Conservation (phyloP, 2,888 invertebrate genomes). For the Amblyjoppa fuscipennis region DNA sequence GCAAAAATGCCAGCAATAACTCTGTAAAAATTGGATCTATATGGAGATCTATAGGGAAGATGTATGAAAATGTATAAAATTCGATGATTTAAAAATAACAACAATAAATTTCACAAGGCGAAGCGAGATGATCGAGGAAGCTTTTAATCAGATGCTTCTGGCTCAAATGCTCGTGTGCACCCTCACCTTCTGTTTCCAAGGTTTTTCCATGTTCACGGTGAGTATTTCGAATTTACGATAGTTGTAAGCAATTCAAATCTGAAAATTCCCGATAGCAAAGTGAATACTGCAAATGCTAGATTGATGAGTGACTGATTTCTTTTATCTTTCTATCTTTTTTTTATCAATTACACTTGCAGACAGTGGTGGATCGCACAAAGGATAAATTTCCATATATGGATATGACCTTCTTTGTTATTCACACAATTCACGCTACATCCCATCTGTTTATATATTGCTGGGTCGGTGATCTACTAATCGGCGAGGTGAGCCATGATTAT, state of each 20-base stretch:
- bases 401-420: slow-evolving; percentile 62
- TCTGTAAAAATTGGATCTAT: not conserved
- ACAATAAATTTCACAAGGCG: slow-evolving; percentile 51
- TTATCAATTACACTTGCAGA: slow-evolving; percentile 33
- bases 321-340: too few relatives aligned
- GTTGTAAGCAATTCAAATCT: not conserved
- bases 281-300: too few relatives aligned
- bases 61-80: not conserved
- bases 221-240: slow-evolving; percentile 40
- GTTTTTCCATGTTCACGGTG: slow-evolving; percentile 75
- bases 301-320: not conserved
- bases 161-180: slow-evolving; percentile 74
- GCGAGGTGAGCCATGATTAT: slow-evolving; percentile 59
- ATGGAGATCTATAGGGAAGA: not conserved
- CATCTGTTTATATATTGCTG: slow-evolving; percentile 76
- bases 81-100: not conserved
- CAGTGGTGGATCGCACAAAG: slow-evolving; percentile 52
- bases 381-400: slow-evolving; percentile 52
- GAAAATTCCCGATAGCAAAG: not conserved
- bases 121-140: slow-evolving; percentile 72
- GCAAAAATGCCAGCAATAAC: too few relatives aligned
- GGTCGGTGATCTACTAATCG: slow-evolving; percentile 73
- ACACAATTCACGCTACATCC: slow-evolving; percentile 68
- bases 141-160: slow-evolving; percentile 76
- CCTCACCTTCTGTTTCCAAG: slow-evolving; percentile 76